Percentiles rank a stretch among this genome's conserved stretches.
Conservation (phyloP, 1,140 invertebrate species). For the Drosophila persimilis region DNA sequence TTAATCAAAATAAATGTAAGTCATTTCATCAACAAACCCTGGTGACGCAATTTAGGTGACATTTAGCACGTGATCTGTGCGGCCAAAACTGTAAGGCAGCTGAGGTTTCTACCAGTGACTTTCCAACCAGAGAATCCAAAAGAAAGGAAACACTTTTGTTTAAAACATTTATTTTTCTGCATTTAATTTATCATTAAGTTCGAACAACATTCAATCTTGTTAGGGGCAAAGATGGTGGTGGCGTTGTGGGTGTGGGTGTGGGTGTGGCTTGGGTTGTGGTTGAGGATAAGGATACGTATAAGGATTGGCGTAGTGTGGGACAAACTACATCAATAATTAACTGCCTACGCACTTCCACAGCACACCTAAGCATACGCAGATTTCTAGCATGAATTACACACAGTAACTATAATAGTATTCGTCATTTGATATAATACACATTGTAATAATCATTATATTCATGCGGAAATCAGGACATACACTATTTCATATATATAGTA, state of each 20-base stretch:
- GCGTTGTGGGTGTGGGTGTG: conserved; percentile 2
- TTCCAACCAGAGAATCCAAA: background rate
- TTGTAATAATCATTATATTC: conserved; percentile 72
- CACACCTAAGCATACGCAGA: conserved; percentile 52
- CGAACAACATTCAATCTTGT: conserved; percentile 77
- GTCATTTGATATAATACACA: conserved; percentile 54
- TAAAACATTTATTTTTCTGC: conserved; percentile 79
- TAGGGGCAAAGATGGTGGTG: conserved; percentile 43
- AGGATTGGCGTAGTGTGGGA: conserved; percentile 1
- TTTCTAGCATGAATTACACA: conserved; percentile 74
- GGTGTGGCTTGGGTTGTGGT: background rate
- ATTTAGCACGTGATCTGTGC: conserved; percentile 17
- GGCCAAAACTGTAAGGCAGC: conserved; percentile 24
- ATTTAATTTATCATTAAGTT: conserved; percentile 68
- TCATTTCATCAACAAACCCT: conserved; percentile 32
- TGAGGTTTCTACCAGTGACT: too few relatives aligned
- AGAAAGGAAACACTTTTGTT: conserved; percentile 41
- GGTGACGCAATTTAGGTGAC: conserved; percentile 33
- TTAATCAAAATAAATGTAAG: conserved; percentile 41
- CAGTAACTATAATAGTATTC: conserved; percentile 72
- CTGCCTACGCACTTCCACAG: conserved; percentile 48
- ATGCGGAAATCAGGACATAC: conserved; percentile 67
- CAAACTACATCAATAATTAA: conserved; percentile 76
- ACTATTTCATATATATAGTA: conserved; percentile 39
- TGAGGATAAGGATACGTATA: background rate